Base-by-base conservation (phyloP, 37 sponge, comb jelly and placozoan genomes). In the Halichondria panicea region DNA sequence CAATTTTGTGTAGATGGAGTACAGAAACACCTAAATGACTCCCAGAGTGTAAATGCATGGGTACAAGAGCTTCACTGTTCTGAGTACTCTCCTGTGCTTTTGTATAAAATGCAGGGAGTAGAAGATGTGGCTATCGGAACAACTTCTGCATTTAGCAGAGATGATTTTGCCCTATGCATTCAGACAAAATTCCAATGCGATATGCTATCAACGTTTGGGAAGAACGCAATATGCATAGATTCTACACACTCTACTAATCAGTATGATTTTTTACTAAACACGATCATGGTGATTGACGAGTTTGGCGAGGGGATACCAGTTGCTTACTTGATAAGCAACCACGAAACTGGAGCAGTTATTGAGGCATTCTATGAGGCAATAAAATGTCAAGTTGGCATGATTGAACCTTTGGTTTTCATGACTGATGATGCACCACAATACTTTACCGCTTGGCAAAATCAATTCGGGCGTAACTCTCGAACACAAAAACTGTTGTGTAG, bases 301-400 rank as follows among this genome's bases (percentile, higher is more conserved):
- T 76, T 35, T 36, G 74, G 79, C 4, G 83, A 87, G 39, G 89
- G 89, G n/a, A 55, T 71, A 12, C 83, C 89, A 50, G 79, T 77
- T 25, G 82, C 81, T 25, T 79, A 72, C 66, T 24, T 27, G 25
- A 8, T 87, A 11, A 53, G 60, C 21, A 81, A 76, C 43, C 43
- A 32, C 9, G 77, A 74, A 55, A 69, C 61, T 65, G 38, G 55
- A 11, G 41, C 71, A 24, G 32, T 56, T 6, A 33, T 81, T 21
- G 24, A 28, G 9, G 35, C 52, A 30, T 76, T 81, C 75, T 71
- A 76, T 18, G 43, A 48, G 24, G 77, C 77, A 24, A 0, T 80
- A 18, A 79, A 73, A 36, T 63, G 8, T 25, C 55, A 43, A 30
- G 13, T 35, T 74, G 88, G 72, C 19, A 9, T 42, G 15, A 55